A percentile compares a stretch with the other conserved stretches of the same genome.
phyloP scores from a whole-genome alignment of 2,797 vertebrate genomes.

The Babyrousa celebensis region DNA sequence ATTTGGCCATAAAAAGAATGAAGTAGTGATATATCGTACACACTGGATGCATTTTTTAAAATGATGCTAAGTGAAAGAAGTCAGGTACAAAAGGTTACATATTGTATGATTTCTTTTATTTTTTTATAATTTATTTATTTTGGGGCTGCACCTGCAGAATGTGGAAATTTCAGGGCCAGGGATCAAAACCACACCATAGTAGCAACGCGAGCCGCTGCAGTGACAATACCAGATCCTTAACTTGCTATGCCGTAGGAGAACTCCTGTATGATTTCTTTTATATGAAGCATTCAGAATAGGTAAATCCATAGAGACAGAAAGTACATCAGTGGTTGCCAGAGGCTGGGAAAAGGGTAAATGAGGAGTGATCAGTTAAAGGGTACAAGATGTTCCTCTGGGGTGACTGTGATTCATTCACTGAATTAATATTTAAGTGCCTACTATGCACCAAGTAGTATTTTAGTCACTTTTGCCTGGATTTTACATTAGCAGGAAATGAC shows the following conservation, averaged over 20 bases:
- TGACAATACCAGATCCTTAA: too few species aligned
- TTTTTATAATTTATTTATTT: too few species aligned
- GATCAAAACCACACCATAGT: too few species aligned
- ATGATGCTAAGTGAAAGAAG: background rate
- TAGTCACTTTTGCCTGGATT: background rate
- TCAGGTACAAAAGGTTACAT: background rate
- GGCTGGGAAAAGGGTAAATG: background rate
- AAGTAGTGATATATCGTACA: background rate
- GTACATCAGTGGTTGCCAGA: background rate
- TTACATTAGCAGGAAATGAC: background rate
- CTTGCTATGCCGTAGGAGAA: too few species aligned
- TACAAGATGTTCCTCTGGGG: background rate
- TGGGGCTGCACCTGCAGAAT: too few species aligned
- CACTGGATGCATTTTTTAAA: background rate
- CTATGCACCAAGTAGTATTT: background rate
- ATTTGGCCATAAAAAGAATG: background rate
- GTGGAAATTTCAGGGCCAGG: too few species aligned
- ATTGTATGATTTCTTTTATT: background rate
- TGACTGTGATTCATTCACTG: background rate
- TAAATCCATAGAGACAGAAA: background rate
- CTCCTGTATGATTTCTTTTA: background rate
- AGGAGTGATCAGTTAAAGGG: background rate
- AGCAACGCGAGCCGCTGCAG: too few species aligned
- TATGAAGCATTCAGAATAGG: background rate
- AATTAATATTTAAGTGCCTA: slow-evolving; percentile 15